Base-by-base conservation (phyloP, 2,888 invertebrate species). In the Atherix ibis region DNA sequence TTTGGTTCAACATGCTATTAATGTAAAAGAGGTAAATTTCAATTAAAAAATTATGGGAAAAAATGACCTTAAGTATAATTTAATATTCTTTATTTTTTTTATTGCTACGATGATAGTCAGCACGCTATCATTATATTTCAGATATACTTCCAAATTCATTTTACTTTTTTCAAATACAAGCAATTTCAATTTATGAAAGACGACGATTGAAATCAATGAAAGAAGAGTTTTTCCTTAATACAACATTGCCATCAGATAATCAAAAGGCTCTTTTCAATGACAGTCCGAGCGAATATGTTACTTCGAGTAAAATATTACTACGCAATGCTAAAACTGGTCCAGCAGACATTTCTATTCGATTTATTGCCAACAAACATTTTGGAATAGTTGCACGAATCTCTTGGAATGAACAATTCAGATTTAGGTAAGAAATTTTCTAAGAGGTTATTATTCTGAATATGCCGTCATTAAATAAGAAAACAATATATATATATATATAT, bases 121-220 rank as follows among this genome's bases (percentile, higher is more conserved):
- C 71, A 46, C 72, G 67, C 34, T 68, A 65, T 44, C 71, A 72
- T 42, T 68, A 73, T 45, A 67, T 82, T 45, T 70, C 67, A 46
- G 70, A 74, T 47, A 57, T 82, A 32, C 66, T 72, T 45, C 68
- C 72, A 5, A 71, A 76, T 49, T 77, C 77, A 1, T 68, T 73
- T 57, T 82, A 82, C 52, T 81, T 80, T 48, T 64, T 82, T 26
- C 81, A 82, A 71, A 76, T 82, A 4, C 80, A 81, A 58, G 79
- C 80, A 4, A 67, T 80, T 40, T 71, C 73, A 19, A 68, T 76
- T 44, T 80, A 68, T 48, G 80, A 79, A 2, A 65, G 68, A 31
- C 69, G 73, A 9, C 70, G 74, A 43, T 56, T 81, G 13, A 70
- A 75, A 32, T 78, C 81, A 34, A 72, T 75, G 29, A 80, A 79